These are phyloP conservation scores for Orcinus orca DNA, from an alignment of 2,113 vertebrate species.

Conservation along the genomic window DNA sequence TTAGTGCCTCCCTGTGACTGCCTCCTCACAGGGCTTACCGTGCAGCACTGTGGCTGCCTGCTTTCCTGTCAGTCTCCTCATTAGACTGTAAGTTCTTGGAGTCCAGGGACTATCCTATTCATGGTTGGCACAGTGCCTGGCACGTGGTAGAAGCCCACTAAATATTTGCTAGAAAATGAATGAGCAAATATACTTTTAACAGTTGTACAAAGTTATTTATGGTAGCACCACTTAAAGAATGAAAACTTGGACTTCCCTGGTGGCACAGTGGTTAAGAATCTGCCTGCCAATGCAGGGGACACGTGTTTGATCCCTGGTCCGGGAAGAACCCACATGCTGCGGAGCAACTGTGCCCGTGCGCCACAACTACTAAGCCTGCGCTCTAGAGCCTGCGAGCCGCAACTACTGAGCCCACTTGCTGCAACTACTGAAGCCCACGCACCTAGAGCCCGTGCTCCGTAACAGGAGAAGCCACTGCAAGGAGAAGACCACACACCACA, in stretches of 20 bases:
- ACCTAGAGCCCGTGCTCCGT: too few relatives aligned
- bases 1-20: too few relatives aligned
- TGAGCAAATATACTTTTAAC: not conserved
- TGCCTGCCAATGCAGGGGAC: too few relatives aligned
- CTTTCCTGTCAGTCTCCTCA: not conserved
- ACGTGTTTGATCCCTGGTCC: too few relatives aligned
- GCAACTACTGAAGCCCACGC: too few relatives aligned
- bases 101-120: not conserved
- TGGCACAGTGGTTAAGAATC: too few relatives aligned
- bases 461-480: too few relatives aligned
- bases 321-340: too few relatives aligned
- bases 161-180: not conserved
- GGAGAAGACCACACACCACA: too few relatives aligned
- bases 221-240: not conserved
- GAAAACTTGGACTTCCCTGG: not conserved
- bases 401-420: too few relatives aligned
- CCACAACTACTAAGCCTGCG: too few relatives aligned
- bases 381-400: too few relatives aligned
- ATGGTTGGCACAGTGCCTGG: not conserved
- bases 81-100: not conserved
- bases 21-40: not conserved
- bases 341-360: fast-evolving
- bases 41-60: not conserved
- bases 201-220: not conserved
- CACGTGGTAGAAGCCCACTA: not conserved